Conservation (phyloP, 2,797 vertebrate genomes). For the Phalanger gymnotis region DNA sequence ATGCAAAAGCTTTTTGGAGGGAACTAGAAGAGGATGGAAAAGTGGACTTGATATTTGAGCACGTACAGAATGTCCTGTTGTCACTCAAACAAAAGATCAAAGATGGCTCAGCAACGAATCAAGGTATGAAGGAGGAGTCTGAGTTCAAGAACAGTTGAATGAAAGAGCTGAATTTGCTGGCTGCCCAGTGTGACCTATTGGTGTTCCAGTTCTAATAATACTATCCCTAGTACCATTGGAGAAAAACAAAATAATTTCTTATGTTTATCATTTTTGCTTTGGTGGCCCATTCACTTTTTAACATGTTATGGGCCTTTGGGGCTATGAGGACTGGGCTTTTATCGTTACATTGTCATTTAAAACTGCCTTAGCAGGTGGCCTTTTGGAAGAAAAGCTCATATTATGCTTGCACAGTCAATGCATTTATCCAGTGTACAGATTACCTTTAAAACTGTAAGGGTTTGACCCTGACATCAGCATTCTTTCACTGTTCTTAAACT, state of each 20-base stretch:
- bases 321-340: constrained; percentile 41
- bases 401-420: not conserved
- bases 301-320: not conserved
- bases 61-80: constrained; percentile 83
- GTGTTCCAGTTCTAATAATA: not conserved
- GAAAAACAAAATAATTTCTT: constrained; percentile 16
- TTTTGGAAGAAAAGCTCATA: not conserved
- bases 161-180: constrained; percentile 24
- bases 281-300: not conserved
- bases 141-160: not conserved
- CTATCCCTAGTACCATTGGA: not conserved
- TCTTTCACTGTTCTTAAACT: not conserved
- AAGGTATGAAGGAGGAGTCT: constrained; percentile 85
- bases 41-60: constrained; percentile 88
- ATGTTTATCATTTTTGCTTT: constrained; percentile 22
- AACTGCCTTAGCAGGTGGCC: not conserved
- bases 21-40: constrained; percentile 80
- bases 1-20: constrained; percentile 89
- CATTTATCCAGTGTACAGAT: not conserved
- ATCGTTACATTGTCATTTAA: not conserved
- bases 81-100: constrained; percentile 89
- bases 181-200: constrained; percentile 10
- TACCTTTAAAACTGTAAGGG: not conserved
- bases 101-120: constrained; percentile 88
- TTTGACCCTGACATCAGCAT: not conserved